Evolutionary conservation across 2,888 invertebrate species (phyloP).

Genomic region (Drosophila greeni): DNA sequence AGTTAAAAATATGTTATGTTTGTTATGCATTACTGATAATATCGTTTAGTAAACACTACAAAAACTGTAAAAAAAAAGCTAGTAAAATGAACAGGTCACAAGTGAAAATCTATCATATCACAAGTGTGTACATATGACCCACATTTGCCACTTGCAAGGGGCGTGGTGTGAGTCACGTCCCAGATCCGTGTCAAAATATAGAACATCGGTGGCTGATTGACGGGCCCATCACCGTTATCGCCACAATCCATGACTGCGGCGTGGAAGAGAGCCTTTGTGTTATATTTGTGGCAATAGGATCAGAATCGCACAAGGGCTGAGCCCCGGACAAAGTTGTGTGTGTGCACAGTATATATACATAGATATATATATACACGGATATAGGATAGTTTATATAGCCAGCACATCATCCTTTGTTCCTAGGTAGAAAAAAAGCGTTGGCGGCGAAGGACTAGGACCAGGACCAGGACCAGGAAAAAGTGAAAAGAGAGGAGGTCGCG

Average conservation of each 20-base stretch:
- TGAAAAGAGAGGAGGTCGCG: constrained; percentile 32
- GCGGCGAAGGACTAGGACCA: not conserved
- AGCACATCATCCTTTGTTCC: constrained; percentile 30
- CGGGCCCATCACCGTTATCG: constrained; percentile 24
- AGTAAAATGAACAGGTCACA: constrained; percentile 1
- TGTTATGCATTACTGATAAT: too few relatives aligned
- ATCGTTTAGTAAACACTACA: too few relatives aligned
- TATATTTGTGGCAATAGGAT: constrained; percentile 34
- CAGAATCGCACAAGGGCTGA: constrained; percentile 27
- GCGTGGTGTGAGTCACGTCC: constrained; percentile 6
- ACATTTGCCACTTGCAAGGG: constrained; percentile 7
- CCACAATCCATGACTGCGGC: constrained; percentile 17
- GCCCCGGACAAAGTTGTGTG: constrained; percentile 12
- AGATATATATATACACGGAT: too few relatives aligned
- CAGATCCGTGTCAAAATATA: constrained; percentile 27
- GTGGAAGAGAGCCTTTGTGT: constrained; percentile 21
- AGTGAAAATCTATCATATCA: not conserved
- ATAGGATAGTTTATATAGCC: constrained; percentile 3
- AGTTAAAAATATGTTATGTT: too few relatives aligned
- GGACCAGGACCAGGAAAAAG: too few relatives aligned
- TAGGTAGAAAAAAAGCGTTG: constrained; percentile 23
- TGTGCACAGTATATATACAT: too few relatives aligned
- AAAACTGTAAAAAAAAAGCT: too few relatives aligned
- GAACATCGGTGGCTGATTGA: constrained; percentile 30
- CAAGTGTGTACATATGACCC: constrained; percentile 11